Evolutionary conservation across 2,888 invertebrate species (phyloP).

Genomic region (Eustalomyia histrio): DNA sequence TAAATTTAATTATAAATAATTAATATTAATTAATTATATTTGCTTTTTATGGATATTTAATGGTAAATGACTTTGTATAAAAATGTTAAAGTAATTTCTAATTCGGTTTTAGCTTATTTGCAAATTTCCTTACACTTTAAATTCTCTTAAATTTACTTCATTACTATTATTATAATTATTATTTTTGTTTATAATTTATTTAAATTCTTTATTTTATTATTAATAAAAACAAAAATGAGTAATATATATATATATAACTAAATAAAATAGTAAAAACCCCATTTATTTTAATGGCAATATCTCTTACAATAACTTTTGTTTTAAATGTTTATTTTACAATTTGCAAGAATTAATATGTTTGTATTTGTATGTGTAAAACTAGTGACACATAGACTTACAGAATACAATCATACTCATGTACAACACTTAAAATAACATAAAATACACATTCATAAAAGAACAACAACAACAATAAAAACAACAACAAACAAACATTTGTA

Average conservation of each 20-base stretch:
- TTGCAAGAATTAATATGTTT: not conserved
- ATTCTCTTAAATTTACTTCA: no score
- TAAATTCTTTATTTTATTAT: not conserved
- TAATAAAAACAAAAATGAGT: not conserved
- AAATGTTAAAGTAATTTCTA: no score
- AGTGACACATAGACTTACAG: slow-evolving; percentile 8
- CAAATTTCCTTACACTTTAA: no score
- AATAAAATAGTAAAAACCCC: not conserved
- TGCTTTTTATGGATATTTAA: no score
- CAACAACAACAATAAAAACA: slow-evolving; percentile 12
- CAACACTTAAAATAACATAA: slow-evolving; percentile 5
- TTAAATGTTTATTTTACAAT: not conserved
- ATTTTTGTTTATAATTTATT: not conserved
- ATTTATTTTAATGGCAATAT: not conserved
- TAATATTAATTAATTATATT: no score
- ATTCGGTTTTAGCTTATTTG: no score
- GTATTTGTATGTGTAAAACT: not conserved
- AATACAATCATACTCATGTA: slow-evolving; percentile 7
- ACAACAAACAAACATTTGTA: slow-evolving; percentile 13
- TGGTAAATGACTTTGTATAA: no score
- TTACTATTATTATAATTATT: not conserved
- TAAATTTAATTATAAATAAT: no score
- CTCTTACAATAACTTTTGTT: not conserved
- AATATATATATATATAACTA: not conserved
- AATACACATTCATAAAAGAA: slow-evolving; percentile 3